Percentiles rank a stretch among this genome's conserved stretches.
These are phyloP conservation scores for Willowsia nigromaculata DNA, from an alignment of 2,888 invertebrate species.

Conservation along the genomic window DNA sequence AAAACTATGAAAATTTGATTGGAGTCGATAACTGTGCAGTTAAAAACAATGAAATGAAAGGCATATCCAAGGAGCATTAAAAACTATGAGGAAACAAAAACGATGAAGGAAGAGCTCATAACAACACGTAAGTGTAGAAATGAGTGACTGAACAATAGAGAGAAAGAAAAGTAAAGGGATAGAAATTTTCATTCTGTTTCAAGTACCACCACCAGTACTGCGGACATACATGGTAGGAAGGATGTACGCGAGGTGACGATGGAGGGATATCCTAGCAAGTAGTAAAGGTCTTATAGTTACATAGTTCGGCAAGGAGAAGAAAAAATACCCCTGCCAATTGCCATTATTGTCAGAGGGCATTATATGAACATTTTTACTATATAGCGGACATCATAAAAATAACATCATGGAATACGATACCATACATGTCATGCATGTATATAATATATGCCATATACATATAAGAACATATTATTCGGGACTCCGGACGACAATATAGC, in stretches of 20 bases:
- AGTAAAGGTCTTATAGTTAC: slow-evolving; percentile 25
- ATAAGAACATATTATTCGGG: background rate
- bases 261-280: slow-evolving; percentile 56
- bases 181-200: slow-evolving; percentile 42
- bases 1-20: background rate
- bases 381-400: background rate
- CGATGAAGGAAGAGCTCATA: background rate
- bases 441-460: background rate
- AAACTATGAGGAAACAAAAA: slow-evolving; percentile 19
- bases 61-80: background rate
- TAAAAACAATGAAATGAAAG: background rate
- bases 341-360: background rate
- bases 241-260: slow-evolving; percentile 37
- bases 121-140: background rate
- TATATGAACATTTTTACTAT: background rate
- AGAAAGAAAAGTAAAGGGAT: slow-evolving; percentile 44
- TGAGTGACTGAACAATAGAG: slow-evolving; percentile 49
- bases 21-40: background rate
- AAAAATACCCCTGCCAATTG: slow-evolving; percentile 29
- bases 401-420: slow-evolving; percentile 23
- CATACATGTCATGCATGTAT: background rate
- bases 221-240: slow-evolving; percentile 3
- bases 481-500: background rate
- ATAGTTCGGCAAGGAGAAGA: slow-evolving; percentile 15
- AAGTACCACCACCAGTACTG: slow-evolving; percentile 51